Conservation (phyloP, 2,113 vertebrate genomes). For the Hemiprocne comata region DNA sequence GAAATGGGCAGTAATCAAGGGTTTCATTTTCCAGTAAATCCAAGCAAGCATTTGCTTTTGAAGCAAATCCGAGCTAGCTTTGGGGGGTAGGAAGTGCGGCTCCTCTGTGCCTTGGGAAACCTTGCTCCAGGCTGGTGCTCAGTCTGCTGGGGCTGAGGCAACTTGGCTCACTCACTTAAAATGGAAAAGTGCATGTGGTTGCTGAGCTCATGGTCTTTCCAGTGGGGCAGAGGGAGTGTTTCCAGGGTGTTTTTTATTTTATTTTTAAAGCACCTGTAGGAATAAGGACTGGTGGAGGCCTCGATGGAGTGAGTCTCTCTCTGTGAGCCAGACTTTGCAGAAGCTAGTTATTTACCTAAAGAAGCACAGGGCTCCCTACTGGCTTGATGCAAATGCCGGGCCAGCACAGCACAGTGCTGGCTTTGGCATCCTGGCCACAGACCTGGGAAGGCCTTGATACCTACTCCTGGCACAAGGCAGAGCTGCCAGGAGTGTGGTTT, state of each 20-base stretch:
- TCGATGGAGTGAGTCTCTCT: neutral
- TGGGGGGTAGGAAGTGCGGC: neutral
- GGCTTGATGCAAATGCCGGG: neutral
- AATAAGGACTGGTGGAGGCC: neutral
- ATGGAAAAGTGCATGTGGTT: neutral
- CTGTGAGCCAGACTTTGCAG: neutral
- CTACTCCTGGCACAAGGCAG: neutral
- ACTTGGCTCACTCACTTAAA: neutral
- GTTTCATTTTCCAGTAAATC: neutral
- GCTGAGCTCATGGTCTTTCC: neutral
- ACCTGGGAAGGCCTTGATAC: neutral
- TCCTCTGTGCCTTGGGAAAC: neutral
- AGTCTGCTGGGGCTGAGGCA: neutral
- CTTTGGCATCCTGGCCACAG: neutral
- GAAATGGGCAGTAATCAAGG: neutral
- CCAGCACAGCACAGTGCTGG: neutral
- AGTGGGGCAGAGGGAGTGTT: neutral
- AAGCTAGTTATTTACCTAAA: neutral
- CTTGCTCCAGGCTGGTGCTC: neutral
- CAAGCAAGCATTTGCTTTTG: too few relatives aligned
- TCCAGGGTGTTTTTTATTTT: neutral
- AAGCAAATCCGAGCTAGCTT: neutral
- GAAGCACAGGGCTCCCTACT: neutral
- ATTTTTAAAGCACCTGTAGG: neutral
- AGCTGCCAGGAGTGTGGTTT: fast-evolving